Evolutionary conservation across 2,113 vertebrate species (phyloP), one percentile per base, ranked within the genome.

Genomic region (Sinocyclocheilus grahami): DNA sequence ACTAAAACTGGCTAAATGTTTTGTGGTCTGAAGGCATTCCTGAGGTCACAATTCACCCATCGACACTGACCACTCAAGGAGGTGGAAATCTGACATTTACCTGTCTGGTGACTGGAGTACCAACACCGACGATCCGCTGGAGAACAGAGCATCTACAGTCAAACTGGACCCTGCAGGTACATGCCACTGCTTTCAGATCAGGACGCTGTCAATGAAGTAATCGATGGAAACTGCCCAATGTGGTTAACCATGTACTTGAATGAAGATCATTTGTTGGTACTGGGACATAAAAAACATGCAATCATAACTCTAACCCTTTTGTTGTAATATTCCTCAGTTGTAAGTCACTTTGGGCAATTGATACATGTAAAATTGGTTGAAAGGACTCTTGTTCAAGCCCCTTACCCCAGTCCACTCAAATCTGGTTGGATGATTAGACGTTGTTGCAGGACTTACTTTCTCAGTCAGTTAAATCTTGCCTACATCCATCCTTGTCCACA

Each of bases 71-170:
- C 55, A 89, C 90, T 69, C 87, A 91, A 82, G 93, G 95, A 81
- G 95, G 95, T n/a, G 94, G 93, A 27, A 94, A 94, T 85, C 90
- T 96, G 85, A 95, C 93, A 0, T 95, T 96, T 58, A 86, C 87
- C 20, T 96, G 95, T 77, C 89, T 90, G 0, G 95, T 95, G 89
- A 94, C 88, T 33, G 95, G 95, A 83, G 92, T 86, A 82, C 95
- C 95, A 0, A 89, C 87, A 12, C 95, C 95, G 2, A 83, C 0
- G 4, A 93, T 92, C 39, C 90, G 78, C 46, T 96, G 95, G 95
- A 87, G 81, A 65, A 95, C 95, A 0, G 88, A 94, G 0, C 10
- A 81, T 9, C 92, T 96, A 1, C 4, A 42, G 3, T 96, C 95
- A 3, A 78, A 0, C 18, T 93, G 89, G 62, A 69, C 37, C 0